Percentiles rank a stretch among this genome's conserved stretches.
Evolutionary conservation across 2,113 vertebrate genomes (phyloP).

Genomic region (Coracopsis vasa): DNA sequence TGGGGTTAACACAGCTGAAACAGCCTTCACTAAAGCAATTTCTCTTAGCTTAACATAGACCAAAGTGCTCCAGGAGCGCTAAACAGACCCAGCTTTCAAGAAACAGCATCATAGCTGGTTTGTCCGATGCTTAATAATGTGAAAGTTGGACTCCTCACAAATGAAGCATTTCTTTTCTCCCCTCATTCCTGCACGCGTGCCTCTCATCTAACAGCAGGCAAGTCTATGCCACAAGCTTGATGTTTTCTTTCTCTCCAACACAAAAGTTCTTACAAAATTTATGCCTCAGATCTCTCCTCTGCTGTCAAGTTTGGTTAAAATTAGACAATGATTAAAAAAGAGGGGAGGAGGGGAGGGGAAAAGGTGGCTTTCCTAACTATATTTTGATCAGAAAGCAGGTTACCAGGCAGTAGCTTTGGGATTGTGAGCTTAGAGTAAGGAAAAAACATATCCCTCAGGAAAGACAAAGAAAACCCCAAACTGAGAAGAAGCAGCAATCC

Average conservation of each 20-base stretch:
- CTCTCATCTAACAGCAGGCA: neutral
- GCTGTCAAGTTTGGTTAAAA: constrained; percentile 41
- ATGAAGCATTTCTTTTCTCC: neutral
- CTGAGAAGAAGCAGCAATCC: neutral
- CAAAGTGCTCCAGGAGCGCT: neutral
- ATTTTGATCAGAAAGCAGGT: neutral
- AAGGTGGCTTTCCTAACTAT: neutral
- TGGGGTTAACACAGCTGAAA: neutral
- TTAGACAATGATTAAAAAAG: neutral
- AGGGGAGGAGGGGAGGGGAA: neutral
- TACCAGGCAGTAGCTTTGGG: neutral
- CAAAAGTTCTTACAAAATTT: neutral
- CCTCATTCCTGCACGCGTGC: neutral
- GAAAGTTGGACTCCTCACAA: neutral
- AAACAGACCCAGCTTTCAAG: neutral
- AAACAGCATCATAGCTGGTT: neutral
- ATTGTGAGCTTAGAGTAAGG: neutral
- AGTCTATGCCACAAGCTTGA: neutral
- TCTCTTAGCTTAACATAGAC: neutral
- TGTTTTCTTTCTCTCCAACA: neutral
- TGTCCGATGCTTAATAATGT: neutral
- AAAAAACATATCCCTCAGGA: neutral
- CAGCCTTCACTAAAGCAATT: neutral
- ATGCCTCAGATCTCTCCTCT: constrained; percentile 12
- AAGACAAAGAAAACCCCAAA: neutral